Base-by-base conservation (phyloP, 2,113 vertebrate species). In the Paralichthys olivaceus region DNA sequence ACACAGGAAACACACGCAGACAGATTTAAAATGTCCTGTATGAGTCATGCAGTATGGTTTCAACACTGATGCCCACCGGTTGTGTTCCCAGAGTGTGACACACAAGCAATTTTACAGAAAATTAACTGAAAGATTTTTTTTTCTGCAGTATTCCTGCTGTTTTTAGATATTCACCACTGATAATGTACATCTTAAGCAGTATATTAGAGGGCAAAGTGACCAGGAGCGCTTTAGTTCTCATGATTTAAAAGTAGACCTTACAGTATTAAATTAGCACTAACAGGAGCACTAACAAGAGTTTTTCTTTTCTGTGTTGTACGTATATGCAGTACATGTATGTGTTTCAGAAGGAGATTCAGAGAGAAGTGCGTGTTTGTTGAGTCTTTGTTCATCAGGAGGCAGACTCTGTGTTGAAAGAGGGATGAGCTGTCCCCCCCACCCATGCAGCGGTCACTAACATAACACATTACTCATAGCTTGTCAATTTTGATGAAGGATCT, bases 381-480 rank as follows among this genome's bases (percentile, higher is more conserved):
- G 7, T 53, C 49, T 53, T 2, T 53, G 49, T 53, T 53, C 49
- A 22, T n/a, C 64, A 57, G 72, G 1, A 22, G 69, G 1, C 34
- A 47, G 65, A 43, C 56, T 70, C 4, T 2, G 83, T 85, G 83
- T 85, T 86, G 85, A 84, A 81, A 87, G 79, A 83, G 51, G 25
- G 45, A 81, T 81, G 63, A 84, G 84, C 32, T 72, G 53, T 70
- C 49, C 59, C 82, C 82, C 76, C n/a, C 69, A 14, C 84, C 75
- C 66, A 69, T 26, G 43, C 45, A 77, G 43, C 8, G 0, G 22
- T 72, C 4, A 2, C 70, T 58, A 81, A 77, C 29, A 69, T 20
- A 58, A 22, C 17, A 0, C 72, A 58, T 88, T 86, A 89, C 67
- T 90, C 88, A 89, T 51, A 53, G 25, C 32, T 22, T 34, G 40